Base-by-base conservation (phyloP, 2,113 vertebrate genomes). In the Lethenteron camtschaticum region DNA sequence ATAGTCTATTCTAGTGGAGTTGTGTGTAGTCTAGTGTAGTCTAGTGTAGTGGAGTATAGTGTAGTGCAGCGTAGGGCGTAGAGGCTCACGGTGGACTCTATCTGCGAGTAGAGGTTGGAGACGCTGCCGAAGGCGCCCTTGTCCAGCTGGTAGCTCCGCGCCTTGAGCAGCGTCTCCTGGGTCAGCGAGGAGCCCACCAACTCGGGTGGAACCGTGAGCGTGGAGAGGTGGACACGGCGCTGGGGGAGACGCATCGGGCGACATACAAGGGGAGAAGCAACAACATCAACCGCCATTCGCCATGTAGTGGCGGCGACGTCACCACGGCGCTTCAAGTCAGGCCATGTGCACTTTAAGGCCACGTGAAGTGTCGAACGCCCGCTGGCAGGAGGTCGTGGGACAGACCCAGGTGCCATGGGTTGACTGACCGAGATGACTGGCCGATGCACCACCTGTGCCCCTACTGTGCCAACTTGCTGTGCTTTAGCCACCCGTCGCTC, bases 71-170 rank as follows among this genome's bases (percentile, higher is more conserved):
- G 24, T 41, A 41, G 24, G 24, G 24, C 4, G 24, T 41, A 41
- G 24, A 41, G 24, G 3, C 87, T 85, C 78, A 99, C 92, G 73
- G 92, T 95, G 74, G 91, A 89, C 80, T 99, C 94, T 8, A 81
- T 79, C 76, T 96, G 91, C 3, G 92, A 99, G 72, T 96, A 99
- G 9, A 99, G 82, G 73, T 90, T 92, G 68, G 92, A 96, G 91
- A 91, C 96, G 76, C 96, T 96, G 76, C 92, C 87, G 78, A 99
- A 99, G 75, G 88, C 91, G 74, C 94, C 96, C 82, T 99, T 99
- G 79, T 99, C 91, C 80, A 99, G 79, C 73, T 99, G 91, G 78
- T 99, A 99, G 12, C 95, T 83, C 57, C 94, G 89, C 14, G 94
- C 92, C 75, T 96, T 99, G 75, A 94, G 89, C 81, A 99, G 96